These are phyloP conservation scores for Tauraco erythrolophus DNA, from an alignment of 2,113 vertebrate species.

Conservation along the genomic window DNA sequence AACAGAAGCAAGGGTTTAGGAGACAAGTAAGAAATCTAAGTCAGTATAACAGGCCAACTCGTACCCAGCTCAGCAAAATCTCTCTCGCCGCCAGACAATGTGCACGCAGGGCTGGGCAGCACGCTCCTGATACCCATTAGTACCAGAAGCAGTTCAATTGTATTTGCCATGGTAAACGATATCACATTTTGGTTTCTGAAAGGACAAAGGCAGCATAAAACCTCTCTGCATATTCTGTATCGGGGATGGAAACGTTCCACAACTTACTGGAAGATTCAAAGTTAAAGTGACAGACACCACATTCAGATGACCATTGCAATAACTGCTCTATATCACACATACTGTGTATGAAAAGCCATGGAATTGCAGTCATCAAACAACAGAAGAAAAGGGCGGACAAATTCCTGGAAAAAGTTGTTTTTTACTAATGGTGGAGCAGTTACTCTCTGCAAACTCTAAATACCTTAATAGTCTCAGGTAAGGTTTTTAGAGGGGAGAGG, in stretches of 20 bases:
- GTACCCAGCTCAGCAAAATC: background rate
- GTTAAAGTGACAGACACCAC: background rate
- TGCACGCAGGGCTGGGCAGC: background rate
- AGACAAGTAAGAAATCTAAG: background rate
- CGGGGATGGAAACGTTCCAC: background rate
- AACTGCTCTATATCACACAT: background rate
- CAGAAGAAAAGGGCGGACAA: background rate
- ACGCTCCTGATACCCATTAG: background rate
- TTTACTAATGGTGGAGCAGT: background rate
- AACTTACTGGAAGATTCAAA: background rate
- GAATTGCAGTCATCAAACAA: background rate
- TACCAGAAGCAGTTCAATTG: background rate
- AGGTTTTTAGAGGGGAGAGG: background rate
- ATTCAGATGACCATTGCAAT: background rate
- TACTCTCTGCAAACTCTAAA: background rate
- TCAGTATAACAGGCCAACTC: background rate
- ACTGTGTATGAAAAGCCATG: background rate
- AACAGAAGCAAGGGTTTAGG: constrained; percentile 14
- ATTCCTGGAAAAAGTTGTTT: background rate
- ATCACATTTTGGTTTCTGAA: background rate
- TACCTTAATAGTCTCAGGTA: background rate
- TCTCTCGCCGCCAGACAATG: background rate
- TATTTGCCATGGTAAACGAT: fast-evolving
- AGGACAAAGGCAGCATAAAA: background rate
- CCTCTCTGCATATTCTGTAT: background rate